phyloP scores from a whole-genome alignment of 2,888 invertebrate species.

The Noctua janthina region DNA sequence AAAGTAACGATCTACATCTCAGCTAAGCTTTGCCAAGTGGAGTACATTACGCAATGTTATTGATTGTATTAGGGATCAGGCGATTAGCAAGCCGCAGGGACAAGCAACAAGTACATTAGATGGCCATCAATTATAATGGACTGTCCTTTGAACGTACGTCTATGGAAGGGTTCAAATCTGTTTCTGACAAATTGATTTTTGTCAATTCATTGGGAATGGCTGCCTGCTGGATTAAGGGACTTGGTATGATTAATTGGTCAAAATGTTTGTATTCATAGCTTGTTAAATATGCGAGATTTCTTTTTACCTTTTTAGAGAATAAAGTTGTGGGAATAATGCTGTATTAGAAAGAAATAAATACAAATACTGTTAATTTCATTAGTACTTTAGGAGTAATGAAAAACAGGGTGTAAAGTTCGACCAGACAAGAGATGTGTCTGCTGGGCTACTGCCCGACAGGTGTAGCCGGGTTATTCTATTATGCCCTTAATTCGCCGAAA shows the following conservation, averaged over 20 bases:
- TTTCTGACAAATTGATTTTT: constrained; percentile 36
- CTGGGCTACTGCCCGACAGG: background rate
- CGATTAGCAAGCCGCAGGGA: constrained; percentile 30
- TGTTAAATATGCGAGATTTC: background rate
- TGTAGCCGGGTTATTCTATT: background rate
- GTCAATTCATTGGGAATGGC: background rate
- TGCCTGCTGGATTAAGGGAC: background rate
- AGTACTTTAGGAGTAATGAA: background rate
- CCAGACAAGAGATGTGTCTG: background rate
- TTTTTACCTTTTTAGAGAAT: background rate
- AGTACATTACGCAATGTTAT: constrained; percentile 37
- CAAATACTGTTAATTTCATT: background rate
- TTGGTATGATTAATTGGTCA: constrained; percentile 1
- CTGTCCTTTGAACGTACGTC: background rate
- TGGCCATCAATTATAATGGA: constrained; percentile 35
- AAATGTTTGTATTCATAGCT: background rate
- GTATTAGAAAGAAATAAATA: too few species aligned
- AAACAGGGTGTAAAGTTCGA: background rate
- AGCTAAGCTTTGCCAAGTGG: background rate
- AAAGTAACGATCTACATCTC: background rate
- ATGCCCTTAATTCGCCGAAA: background rate
- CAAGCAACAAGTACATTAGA: constrained; percentile 61
- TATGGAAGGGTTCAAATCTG: constrained; percentile 15
- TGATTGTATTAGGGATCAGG: constrained; percentile 35
- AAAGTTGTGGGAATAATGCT: background rate